Base-by-base conservation (phyloP, 2,888 invertebrate species). In the Acanthococcus lagerstroemiae region DNA sequence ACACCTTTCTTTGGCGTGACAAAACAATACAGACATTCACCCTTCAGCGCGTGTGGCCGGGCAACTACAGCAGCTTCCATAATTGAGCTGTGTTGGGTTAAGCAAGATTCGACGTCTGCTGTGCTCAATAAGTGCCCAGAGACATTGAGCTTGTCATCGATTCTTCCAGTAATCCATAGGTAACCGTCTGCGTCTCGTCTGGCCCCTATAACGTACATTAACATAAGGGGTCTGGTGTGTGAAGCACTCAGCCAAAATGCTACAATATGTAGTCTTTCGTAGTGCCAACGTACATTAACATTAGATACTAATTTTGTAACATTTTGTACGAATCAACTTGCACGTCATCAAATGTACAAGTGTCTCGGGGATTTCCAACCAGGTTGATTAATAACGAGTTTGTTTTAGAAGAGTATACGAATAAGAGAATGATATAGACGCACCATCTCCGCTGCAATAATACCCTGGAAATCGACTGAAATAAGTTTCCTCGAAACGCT, bases 61-160 rank as follows among this genome's bases (percentile, higher is more conserved):
- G 95, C 88, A 0, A 99, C 97, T 0, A 95, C 97, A 0, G 99
- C 99, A 0, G 96, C 91, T 77, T 99, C 99, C 0, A 95, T 85
- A 0, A 99, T 89, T 12, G 81, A 80, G 0, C 79, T 77, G 74
- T 91, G 88, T 75, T 88, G 88, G 0, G 88, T 84, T n/a, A 91
- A 80, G 22, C 89, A 87, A 15, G 88, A 84, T 76, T 91, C 90
- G 0, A 90, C 88, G 80, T 99, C 95, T 0, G 97, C 90, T 0
- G 97, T 99, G 69, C 95, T 95, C 85, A 99, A 88, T 65, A 99
- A 80, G 78, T 99, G 97, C 0, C 97, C 99, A 2, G 95, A 95
- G 7, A 99, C 96, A 77, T 99, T 99, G 71, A 99, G 80, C 93
- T 99, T 95, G 76, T 99, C 99, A 76, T 99, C 97, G 45, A 96